Percentiles rank a stretch among this genome's conserved stretches.
phyloP scores from a whole-genome alignment of 2,888 invertebrate genomes.

The Colostygia pectinataria region DNA sequence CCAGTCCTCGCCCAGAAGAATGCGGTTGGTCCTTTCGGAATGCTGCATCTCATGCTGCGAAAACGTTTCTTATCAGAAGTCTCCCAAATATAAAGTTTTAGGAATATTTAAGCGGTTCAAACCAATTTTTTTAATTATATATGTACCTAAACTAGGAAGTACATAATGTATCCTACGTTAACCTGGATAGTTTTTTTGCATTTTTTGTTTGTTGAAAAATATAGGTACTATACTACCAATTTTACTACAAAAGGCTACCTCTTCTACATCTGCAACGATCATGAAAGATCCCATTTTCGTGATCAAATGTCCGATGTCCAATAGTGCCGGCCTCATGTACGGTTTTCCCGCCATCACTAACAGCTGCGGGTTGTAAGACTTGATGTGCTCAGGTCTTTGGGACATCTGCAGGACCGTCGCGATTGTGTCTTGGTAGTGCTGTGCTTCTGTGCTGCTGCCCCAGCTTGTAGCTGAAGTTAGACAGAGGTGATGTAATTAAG shows the following conservation, averaged over 20 bases:
- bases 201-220: too few relatives aligned
- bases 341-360: slow-evolving; percentile 93
- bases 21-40: slow-evolving; percentile 19
- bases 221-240: too few relatives aligned
- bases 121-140: too few relatives aligned
- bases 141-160: too few relatives aligned
- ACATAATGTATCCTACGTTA: too few relatives aligned
- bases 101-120: too few relatives aligned
- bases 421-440: slow-evolving; percentile 84
- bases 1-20: slow-evolving; percentile 86
- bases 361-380: slow-evolving; percentile 96
- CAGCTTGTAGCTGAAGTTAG: slow-evolving; percentile 91
- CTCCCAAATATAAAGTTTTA: too few relatives aligned
- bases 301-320: slow-evolving; percentile 94
- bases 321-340: slow-evolving; percentile 90
- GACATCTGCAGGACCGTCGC: slow-evolving; percentile 55
- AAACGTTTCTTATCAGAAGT: background rate
- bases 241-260: too few relatives aligned
- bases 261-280: slow-evolving; percentile 92
- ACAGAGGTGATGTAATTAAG: background rate
- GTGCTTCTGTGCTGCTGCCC: slow-evolving; percentile 98
- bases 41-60: slow-evolving; percentile 1
- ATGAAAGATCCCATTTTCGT: slow-evolving; percentile 95
- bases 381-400: slow-evolving; percentile 93
- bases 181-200: too few relatives aligned